phyloP scores from a whole-genome alignment of 2,888 invertebrate species.

The Athetis lepigone region DNA sequence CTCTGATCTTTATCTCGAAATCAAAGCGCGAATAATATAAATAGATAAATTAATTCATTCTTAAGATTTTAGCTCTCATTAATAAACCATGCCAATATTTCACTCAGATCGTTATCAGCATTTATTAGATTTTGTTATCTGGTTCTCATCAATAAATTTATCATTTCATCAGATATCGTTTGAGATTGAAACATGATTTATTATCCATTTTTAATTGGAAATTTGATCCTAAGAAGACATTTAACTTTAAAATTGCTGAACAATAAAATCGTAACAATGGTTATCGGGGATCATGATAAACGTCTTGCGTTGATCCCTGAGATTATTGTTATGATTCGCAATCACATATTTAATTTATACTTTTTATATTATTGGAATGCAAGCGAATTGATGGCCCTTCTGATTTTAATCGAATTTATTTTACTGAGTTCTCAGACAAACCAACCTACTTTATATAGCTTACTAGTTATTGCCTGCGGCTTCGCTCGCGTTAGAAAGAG shows the following conservation, averaged over 20 bases:
- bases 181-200: constrained; percentile 60
- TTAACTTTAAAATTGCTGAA: constrained; percentile 48
- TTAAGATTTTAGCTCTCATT: constrained; percentile 27
- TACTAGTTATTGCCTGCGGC: too few relatives aligned
- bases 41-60: constrained; percentile 33
- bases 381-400: too few relatives aligned
- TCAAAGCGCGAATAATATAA: constrained; percentile 29
- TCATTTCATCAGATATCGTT: constrained; percentile 18
- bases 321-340: constrained; percentile 49
- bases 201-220: constrained; percentile 70
- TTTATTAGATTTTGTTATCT: constrained; percentile 30
- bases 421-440: too few relatives aligned
- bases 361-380: too few relatives aligned
- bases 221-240: constrained; percentile 60
- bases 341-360: constrained; percentile 41
- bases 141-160: constrained; percentile 8
- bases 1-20: constrained; percentile 31
- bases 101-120: constrained; percentile 38
- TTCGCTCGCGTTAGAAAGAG: too few relatives aligned
- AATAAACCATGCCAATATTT: constrained; percentile 43
- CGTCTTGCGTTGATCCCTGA: constrained; percentile 36
- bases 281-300: constrained; percentile 46
- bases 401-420: constrained; percentile 29
- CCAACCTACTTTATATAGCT: too few relatives aligned
- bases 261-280: constrained; percentile 59